Evolutionary conservation across 2,888 invertebrate species (phyloP), one percentile per base, ranked within the genome.

Genomic region (Hypomecis punctinalis): DNA sequence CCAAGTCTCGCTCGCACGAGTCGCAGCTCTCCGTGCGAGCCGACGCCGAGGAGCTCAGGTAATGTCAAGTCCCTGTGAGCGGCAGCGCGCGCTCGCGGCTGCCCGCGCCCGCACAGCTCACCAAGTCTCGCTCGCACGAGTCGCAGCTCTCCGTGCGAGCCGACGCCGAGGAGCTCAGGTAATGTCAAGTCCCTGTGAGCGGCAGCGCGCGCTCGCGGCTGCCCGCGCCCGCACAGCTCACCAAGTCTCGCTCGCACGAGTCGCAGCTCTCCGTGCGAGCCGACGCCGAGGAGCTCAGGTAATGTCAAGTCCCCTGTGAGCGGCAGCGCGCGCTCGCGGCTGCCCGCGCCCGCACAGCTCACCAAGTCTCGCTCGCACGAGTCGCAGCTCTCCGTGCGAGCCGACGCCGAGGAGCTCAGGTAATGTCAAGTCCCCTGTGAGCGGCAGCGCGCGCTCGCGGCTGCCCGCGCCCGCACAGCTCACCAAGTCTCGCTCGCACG

Each of bases 281-380:
- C 23, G 23, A 23, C 23, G 23, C 23, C 23, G 23, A 23, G 23
- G 23, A 23, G 23, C 23, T 23, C 23, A 23, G 23, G 23, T 23
- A 23, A 23, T 23, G 23, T 23, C 70, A 96, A 96, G 81, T 96
- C 96, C 77, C 96, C 97, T 7, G 94, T 95, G 3, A 95, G 76
- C 95, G 96, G 94, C 88, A 96, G 95, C 90, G 90, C 93, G 59
- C 89, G 94, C 43, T 90, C 93, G 59, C 89, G 94, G 42, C 95
- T 97, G 35, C 94, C 98, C 46, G 96, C 97, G 81, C 97, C 97
- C 84, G 95, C 97, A 9, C 93, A 97, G 36, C 94, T 98, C 74
- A 97, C 96, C 66, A 98, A 98, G 90, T 98, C 98, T 69, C 96
- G 97, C 82, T 98, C 98, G 48, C 98, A 98, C 87, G 98, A 98